phyloP scores from a whole-genome alignment of 1,140 invertebrate species.

The Cyclargus thomasi region DNA sequence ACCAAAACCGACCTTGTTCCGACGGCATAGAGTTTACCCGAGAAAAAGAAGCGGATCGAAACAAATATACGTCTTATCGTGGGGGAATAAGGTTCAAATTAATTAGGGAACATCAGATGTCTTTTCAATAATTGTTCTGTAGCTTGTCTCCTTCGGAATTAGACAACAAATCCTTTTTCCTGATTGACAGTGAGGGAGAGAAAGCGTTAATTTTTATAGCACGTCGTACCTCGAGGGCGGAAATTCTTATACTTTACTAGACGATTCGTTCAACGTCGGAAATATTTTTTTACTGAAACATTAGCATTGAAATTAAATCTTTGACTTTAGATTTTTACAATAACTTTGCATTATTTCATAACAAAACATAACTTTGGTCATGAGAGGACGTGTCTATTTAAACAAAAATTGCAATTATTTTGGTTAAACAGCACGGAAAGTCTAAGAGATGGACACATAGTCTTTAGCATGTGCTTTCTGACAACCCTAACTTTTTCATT shows the following conservation, averaged over 20 bases:
- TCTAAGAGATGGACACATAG: no score
- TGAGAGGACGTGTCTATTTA: no score
- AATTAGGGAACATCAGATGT: conserved; percentile 39
- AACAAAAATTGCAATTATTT: no score
- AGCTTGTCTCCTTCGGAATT: conserved; percentile 65
- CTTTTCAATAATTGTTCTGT: conserved; percentile 68
- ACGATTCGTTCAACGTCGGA: not conserved
- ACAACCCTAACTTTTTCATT: no score
- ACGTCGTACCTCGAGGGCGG: conserved; percentile 32
- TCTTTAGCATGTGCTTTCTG: no score
- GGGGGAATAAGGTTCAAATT: conserved; percentile 18
- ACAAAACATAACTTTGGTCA: no score
- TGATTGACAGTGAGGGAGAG: conserved; percentile 55
- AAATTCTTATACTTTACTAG: conserved; percentile 6
- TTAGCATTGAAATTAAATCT: not conserved
- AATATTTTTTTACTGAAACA: not conserved
- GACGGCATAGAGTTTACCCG: conserved; percentile 27
- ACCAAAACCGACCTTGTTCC: conserved; percentile 31
- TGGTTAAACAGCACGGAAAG: no score
- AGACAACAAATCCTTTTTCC: conserved; percentile 62
- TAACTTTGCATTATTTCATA: no score
- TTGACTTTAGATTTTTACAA: not conserved
- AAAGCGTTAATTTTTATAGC: conserved; percentile 47
- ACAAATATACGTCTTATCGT: not conserved
- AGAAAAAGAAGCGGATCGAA: conserved; percentile 17